Evolutionary conservation across 2,888 invertebrate species (phyloP).

Genomic region (Gibbula magus): DNA sequence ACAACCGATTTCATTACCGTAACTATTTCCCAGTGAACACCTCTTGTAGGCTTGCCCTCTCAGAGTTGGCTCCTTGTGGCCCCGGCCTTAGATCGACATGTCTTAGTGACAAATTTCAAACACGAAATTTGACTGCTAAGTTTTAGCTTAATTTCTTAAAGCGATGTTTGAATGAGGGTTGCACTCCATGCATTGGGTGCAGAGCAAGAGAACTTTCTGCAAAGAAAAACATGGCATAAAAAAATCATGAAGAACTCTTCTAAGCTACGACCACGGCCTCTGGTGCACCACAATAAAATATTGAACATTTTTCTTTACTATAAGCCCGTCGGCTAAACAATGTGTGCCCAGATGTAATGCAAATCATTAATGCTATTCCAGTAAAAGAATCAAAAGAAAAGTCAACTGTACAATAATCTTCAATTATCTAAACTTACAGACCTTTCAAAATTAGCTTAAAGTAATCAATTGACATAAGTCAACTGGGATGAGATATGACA

Average conservation of each 20-base stretch:
- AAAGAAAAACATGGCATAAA: conserved; percentile 47
- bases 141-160: conserved; percentile 32
- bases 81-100: conserved; percentile 13
- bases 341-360: no score
- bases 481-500: no score
- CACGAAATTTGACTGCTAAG: conserved; percentile 31
- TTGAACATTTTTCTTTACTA: neutral
- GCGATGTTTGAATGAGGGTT: conserved; percentile 34
- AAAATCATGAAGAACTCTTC: conserved; percentile 1
- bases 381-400: no score
- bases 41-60: conserved; percentile 15
- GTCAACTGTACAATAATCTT: no score
- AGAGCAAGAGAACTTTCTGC: conserved; percentile 37
- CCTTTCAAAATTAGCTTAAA: no score
- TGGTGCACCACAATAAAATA: neutral
- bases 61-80: neutral
- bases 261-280: neutral
- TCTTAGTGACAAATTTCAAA: conserved; percentile 27
- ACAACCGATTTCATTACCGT: conserved; percentile 21
- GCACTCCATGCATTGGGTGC: conserved; percentile 28
- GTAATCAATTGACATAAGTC: no score
- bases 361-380: no score
- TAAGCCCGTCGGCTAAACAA: no score
- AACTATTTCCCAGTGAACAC: conserved; percentile 17
- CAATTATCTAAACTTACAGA: no score